A percentile compares a stretch with the other conserved stretches of the same genome.
phyloP scores from a whole-genome alignment of 2,888 invertebrate species.

The Troides helena region DNA sequence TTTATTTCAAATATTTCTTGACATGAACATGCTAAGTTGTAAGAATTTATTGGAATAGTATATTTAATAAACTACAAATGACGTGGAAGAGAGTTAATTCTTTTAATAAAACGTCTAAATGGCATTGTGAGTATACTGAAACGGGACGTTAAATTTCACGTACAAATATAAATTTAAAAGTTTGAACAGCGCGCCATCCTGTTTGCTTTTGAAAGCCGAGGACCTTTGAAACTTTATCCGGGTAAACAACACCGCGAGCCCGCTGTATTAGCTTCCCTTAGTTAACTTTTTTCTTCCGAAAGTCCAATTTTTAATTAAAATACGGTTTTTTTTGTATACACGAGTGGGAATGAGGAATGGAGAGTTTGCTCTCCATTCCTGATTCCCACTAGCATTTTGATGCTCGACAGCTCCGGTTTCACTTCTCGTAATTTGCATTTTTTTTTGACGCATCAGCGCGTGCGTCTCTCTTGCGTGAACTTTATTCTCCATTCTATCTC shows the following conservation, averaged over 20 bases:
- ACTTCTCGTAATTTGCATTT: conserved; percentile 17
- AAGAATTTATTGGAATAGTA: too few species aligned
- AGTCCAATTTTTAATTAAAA: conserved; percentile 9
- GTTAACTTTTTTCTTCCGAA: neutral
- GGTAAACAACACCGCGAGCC: neutral
- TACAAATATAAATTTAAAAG: conserved; percentile 1
- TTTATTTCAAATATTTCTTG: too few species aligned
- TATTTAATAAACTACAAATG: too few species aligned
- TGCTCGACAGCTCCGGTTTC: neutral
- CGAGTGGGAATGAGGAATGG: conserved; percentile 9
- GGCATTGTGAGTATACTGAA: too few species aligned
- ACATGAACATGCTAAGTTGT: too few species aligned
- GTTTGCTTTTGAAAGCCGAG: neutral
- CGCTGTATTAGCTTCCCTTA: neutral
- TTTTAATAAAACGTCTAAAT: too few species aligned
- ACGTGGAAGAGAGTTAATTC: too few species aligned
- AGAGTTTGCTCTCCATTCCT: neutral
- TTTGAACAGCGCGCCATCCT: neutral
- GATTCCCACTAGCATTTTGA: neutral
- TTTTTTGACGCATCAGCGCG: conserved; percentile 6
- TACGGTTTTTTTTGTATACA: neutral
- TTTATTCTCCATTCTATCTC: too few species aligned
- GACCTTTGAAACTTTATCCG: conserved; percentile 3
- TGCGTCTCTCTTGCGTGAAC: conserved; percentile 1
- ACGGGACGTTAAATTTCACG: neutral